phyloP scores from a whole-genome alignment of 2,113 vertebrate species.

The Pseudonaja textilis region DNA sequence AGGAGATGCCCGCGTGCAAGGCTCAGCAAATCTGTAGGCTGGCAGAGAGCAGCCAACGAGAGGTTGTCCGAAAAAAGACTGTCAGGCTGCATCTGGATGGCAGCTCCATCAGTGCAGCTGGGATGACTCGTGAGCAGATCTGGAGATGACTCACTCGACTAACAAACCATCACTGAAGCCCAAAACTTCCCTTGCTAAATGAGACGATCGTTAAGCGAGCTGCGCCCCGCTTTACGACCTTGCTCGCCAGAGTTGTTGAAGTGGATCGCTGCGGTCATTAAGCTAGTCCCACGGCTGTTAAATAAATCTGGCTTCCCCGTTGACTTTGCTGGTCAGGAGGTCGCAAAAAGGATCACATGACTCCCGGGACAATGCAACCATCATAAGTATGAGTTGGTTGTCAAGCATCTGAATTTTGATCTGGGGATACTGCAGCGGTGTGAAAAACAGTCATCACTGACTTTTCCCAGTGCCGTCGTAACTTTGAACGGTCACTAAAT shows the following conservation, averaged over 20 bases:
- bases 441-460: not conserved
- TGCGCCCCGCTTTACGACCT: too few species aligned
- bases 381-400: too few species aligned
- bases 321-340: not conserved
- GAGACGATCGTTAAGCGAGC: not conserved
- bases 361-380: not conserved
- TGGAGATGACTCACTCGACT: not conserved
- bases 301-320: not conserved
- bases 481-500: not conserved
- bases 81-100: not conserved
- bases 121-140: not conserved
- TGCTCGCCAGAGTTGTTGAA: not conserved
- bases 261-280: not conserved
- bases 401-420: not conserved
- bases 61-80: not conserved
- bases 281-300: too few species aligned
- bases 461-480: not conserved
- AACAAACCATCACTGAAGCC: not conserved
- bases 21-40: not conserved
- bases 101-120: not conserved
- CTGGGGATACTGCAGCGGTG: not conserved
- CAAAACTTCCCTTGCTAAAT: not conserved
- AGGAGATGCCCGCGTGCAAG: accelerated
- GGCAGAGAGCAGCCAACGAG: not conserved
- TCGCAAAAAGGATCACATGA: too few species aligned